phyloP scores from a whole-genome alignment of 2,797 vertebrate genomes.

The Anabas testudineus region DNA sequence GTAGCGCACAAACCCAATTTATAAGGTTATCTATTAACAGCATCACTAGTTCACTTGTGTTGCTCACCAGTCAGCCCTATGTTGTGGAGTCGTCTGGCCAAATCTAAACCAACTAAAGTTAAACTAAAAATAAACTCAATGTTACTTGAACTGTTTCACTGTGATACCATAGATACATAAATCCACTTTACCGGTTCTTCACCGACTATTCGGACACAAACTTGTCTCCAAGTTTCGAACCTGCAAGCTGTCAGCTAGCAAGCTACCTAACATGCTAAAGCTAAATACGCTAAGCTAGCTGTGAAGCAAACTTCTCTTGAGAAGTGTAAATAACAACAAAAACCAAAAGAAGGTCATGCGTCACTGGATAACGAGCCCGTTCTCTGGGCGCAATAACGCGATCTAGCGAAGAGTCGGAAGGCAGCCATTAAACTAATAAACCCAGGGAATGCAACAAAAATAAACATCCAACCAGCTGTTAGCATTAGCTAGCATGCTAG shows the following conservation, averaged over 20 bases:
- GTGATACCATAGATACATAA: rapidly evolving
- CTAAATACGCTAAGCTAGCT: constrained; percentile 75
- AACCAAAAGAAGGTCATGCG: neutral
- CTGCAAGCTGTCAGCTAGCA: constrained; percentile 66
- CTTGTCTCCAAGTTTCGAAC: constrained; percentile 66
- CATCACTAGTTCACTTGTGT: constrained; percentile 26
- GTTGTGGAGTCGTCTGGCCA: constrained; percentile 9
- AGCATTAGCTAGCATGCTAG: constrained; percentile 76
- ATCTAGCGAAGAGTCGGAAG: neutral
- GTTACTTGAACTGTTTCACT: too few species aligned
- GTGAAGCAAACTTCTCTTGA: constrained; percentile 62
- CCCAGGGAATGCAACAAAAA: constrained; percentile 62
- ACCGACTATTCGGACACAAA: neutral
- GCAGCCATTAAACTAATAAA: constrained; percentile 25
- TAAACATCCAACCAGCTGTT: constrained; percentile 79
- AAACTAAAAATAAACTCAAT: neutral
- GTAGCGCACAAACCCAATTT: neutral
- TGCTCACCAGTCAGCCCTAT: constrained; percentile 23
- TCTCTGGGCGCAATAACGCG: rapidly evolving
- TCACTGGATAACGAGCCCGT: neutral
- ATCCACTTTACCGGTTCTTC: neutral
- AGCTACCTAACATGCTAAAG: constrained; percentile 73
- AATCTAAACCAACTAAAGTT: constrained; percentile 2
- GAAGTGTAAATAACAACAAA: constrained; percentile 64
- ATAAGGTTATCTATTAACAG: neutral